These are phyloP conservation scores for Scaptomyza parva DNA, from an alignment of 2,888 invertebrate species.

Conservation along the genomic window DNA sequence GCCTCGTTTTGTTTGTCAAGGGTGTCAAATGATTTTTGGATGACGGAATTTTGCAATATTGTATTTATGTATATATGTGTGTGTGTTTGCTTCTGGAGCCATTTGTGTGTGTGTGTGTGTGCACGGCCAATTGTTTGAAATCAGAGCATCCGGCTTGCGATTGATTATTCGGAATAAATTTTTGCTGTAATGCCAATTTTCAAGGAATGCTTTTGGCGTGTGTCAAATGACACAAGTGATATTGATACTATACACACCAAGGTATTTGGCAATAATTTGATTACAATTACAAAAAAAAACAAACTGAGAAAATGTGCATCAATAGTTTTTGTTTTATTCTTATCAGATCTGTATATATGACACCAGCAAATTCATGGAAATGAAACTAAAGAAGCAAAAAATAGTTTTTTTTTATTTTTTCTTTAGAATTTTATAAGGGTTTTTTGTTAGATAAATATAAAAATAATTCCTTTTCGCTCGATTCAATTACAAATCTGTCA, in stretches of 20 bases:
- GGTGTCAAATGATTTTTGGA: slow-evolving; percentile 64
- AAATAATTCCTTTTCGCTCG: not conserved
- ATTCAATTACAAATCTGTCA: not conserved
- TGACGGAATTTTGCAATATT: slow-evolving; percentile 74
- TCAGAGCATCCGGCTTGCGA: slow-evolving; percentile 59
- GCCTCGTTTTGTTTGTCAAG: slow-evolving; percentile 32
- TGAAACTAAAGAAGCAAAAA: no score
- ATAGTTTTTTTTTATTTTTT: no score
- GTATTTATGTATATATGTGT: slow-evolving; percentile 20
- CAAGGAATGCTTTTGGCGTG: slow-evolving; percentile 62
- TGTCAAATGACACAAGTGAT: slow-evolving; percentile 56
- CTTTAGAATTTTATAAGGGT: no score
- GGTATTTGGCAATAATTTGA: slow-evolving; percentile 27
- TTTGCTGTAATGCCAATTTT: slow-evolving; percentile 32
- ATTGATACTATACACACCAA: slow-evolving; percentile 15
- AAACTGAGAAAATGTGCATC: not conserved
- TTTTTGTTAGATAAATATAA: no score
- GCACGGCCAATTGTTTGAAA: slow-evolving; percentile 73
- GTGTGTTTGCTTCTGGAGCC: slow-evolving; percentile 30
- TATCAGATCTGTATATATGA: slow-evolving; percentile 63
- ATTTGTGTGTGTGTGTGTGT: slow-evolving; percentile 31
- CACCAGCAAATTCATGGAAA: slow-evolving; percentile 32
- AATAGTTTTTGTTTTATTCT: slow-evolving; percentile 7
- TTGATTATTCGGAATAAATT: slow-evolving; percentile 22
- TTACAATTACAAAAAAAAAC: slow-evolving; percentile 40